Evolutionary conservation across 2,797 vertebrate genomes (phyloP).

Genomic region (Melanotaenia boesemani): DNA sequence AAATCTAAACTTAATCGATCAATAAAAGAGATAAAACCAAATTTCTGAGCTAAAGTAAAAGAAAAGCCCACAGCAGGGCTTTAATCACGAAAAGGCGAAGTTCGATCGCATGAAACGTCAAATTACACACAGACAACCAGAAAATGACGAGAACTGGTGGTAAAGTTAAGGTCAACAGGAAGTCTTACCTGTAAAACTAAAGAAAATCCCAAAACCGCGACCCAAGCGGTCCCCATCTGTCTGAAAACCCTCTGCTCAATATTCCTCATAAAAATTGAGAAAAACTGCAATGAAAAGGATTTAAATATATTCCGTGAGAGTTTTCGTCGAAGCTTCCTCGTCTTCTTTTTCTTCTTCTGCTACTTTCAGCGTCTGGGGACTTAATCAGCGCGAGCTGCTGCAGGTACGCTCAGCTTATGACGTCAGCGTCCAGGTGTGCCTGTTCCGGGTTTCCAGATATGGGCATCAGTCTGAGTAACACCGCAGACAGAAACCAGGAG

Average conservation of each 20-base stretch:
- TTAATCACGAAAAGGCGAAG: too few species aligned
- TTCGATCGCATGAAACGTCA: neutral
- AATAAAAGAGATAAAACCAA: neutral
- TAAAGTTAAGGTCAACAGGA: neutral
- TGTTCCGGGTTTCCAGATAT: slow-evolving; percentile 57
- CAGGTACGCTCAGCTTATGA: slow-evolving; percentile 74
- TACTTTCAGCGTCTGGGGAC: slow-evolving; percentile 14
- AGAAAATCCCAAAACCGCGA: slow-evolving; percentile 57
- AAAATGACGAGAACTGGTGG: neutral
- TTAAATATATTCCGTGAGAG: slow-evolving; percentile 12
- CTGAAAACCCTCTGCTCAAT: neutral
- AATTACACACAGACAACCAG: neutral
- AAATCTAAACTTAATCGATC: neutral
- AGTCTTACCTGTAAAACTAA: slow-evolving; percentile 70
- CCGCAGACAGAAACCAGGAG: slow-evolving; percentile 33
- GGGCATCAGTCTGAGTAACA: slow-evolving; percentile 38
- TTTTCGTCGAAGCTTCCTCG: too few species aligned
- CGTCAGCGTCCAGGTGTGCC: slow-evolving; percentile 74
- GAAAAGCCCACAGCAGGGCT: neutral
- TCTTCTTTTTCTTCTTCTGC: neutral
- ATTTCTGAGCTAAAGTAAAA: neutral
- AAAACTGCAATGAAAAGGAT: rapidly evolving
- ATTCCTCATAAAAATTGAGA: neutral
- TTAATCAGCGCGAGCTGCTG: slow-evolving; percentile 11
- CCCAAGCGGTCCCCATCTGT: slow-evolving; percentile 64